Evolutionary conservation across 2,113 vertebrate genomes (phyloP), one percentile per base, ranked within the genome.

Genomic region (Leucopternis melanops): DNA sequence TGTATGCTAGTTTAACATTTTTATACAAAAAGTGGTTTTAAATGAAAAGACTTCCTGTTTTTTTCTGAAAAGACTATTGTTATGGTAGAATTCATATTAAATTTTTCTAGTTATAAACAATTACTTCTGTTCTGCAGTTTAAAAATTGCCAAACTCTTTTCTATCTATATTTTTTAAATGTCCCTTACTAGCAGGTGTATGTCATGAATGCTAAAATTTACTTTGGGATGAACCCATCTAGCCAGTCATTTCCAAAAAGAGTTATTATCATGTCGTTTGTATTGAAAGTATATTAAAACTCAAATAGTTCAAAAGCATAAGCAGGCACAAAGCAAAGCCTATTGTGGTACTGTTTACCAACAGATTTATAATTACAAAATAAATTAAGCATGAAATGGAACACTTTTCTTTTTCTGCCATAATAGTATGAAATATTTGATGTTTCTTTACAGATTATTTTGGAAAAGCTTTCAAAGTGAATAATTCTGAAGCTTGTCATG

Each of bases 321-420:
- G 95, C 91, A 97, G 92, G 88, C 89, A 95, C 97, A 98, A 97
- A 96, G 95, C 93, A 97, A 96, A 96, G 97, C 97, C 94, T 96
- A 96, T 97, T 97, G 97, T 94, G 96, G 69, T 87, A 75, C 95
- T 98, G 97, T 98, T 98, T 98, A 98, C 98, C 97, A 98, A 97
- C 97, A 97, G 91, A 97, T 97, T 98, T 97, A 93, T 98, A 98
- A 98, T 98, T 98, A 97, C 96, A 97, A 98, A 98, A 95, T 97
- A 98, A 98, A 98, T 98, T 98, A 98, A 97, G 97, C 97, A 90
- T 98, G 98, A 98, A 98, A 98, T 98, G 95, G 97, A 98, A 97
- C 96, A 97, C 92, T 97, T 97, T 90, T 95, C 70, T 84, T 97
- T 97, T 97, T 97, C 94, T 97, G 94, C 97, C 86, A 94, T 96